These are phyloP conservation scores for Phylloscopus trochilus DNA, from an alignment of 2,113 vertebrate genomes.

Conservation along the genomic window DNA sequence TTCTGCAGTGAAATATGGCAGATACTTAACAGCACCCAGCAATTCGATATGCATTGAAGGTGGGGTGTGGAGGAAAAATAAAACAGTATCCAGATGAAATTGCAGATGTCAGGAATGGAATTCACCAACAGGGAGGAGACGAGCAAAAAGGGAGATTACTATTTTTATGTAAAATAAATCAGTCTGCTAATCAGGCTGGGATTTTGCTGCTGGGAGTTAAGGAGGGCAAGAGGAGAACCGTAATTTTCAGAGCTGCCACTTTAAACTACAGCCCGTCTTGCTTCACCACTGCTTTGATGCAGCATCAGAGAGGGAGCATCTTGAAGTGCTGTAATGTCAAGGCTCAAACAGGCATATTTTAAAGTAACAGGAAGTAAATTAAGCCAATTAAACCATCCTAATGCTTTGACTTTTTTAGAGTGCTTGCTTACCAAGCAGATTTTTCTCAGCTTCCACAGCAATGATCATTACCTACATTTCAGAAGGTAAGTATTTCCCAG, in stretches of 20 bases:
- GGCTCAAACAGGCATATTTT: slow-evolving; percentile 59
- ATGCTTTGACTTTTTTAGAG: slow-evolving; percentile 23
- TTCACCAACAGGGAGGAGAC: slow-evolving; percentile 40
- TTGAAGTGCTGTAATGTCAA: slow-evolving; percentile 47
- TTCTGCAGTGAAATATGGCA: slow-evolving; percentile 49
- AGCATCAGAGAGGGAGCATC: slow-evolving; percentile 52
- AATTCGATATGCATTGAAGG: neutral
- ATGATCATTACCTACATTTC: neutral
- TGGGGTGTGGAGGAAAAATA: slow-evolving; percentile 21
- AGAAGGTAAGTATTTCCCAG: neutral
- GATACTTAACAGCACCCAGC: slow-evolving; percentile 17
- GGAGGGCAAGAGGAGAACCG: slow-evolving; percentile 67
- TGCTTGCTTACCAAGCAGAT: slow-evolving; percentile 39
- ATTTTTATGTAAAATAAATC: slow-evolving; percentile 73
- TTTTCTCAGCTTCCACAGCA: neutral
- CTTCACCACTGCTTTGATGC: slow-evolving; percentile 50
- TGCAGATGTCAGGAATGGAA: slow-evolving; percentile 62
- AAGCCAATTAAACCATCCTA: slow-evolving; percentile 64
- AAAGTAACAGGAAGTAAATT: slow-evolving; percentile 66
- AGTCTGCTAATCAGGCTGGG: slow-evolving; percentile 66
- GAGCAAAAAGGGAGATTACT: slow-evolving; percentile 24
- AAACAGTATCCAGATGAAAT: slow-evolving; percentile 58
- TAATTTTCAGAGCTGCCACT: slow-evolving; percentile 67
- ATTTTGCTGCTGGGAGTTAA: slow-evolving; percentile 71
- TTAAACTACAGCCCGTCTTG: slow-evolving; percentile 56